These are phyloP conservation scores for Andrena bicolor DNA, from an alignment of 2,888 invertebrate species.

Conservation along the genomic window DNA sequence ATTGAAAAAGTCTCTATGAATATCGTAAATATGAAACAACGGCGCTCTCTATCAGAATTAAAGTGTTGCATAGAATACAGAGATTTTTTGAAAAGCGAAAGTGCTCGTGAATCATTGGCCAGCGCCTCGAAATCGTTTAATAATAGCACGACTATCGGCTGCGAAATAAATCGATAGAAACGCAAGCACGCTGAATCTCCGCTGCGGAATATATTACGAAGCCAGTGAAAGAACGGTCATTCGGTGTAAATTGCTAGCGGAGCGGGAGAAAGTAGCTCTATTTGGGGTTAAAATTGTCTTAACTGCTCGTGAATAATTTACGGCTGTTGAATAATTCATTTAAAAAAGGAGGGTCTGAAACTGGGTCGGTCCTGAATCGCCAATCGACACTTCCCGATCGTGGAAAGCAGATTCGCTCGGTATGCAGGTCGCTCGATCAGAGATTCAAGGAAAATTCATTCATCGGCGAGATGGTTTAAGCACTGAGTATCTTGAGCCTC, in stretches of 20 bases:
- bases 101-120: slow-evolving; percentile 10
- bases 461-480: too few species aligned
- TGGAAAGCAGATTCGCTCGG: neutral
- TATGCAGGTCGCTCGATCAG: neutral
- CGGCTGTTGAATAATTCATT: neutral
- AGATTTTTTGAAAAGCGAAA: too few species aligned
- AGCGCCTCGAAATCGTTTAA: slow-evolving; percentile 30
- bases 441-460: neutral
- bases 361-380: neutral
- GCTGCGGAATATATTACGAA: neutral
- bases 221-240: neutral
- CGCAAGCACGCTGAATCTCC: neutral
- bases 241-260: neutral
- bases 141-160: slow-evolving; percentile 17
- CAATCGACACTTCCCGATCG: neutral
- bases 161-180: slow-evolving; percentile 17
- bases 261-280: neutral
- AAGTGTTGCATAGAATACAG: neutral
- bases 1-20: neutral
- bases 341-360: neutral
- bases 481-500: neutral
- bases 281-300: neutral
- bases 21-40: too few species aligned
- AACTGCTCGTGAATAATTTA: neutral
- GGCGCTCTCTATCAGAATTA: neutral